These are phyloP conservation scores for Hypsibius dujardini DNA, from an alignment of 1,140 invertebrate species.

Conservation along the genomic window DNA sequence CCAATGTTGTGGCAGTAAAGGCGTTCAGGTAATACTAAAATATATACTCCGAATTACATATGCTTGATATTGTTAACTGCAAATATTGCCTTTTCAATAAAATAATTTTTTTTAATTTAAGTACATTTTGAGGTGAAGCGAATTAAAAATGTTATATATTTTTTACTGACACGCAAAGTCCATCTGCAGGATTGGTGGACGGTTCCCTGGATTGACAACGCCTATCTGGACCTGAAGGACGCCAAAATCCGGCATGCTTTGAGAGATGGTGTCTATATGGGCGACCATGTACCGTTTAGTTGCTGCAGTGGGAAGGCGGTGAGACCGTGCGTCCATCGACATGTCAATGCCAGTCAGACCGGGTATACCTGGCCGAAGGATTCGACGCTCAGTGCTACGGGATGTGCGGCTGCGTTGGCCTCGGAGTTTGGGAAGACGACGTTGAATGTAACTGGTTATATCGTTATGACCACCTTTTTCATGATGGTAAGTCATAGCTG, in stretches of 20 bases:
- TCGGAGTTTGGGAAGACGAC: neutral
- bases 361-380: slow-evolving; percentile 5
- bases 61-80: no score
- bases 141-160: no score
- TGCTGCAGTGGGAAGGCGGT: neutral
- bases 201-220: slow-evolving; percentile 26
- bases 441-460: neutral
- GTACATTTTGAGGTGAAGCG: no score
- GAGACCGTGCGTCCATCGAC: neutral
- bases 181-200: slow-evolving; percentile 28
- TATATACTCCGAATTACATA: no score
- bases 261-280: neutral
- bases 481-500: slow-evolving; percentile 11
- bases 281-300: slow-evolving; percentile 1
- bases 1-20: slow-evolving; percentile 28
- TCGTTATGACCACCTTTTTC: neutral
- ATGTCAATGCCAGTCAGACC: neutral
- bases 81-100: no score
- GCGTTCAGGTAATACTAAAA: no score
- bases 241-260: neutral
- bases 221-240: slow-evolving; percentile 22
- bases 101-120: no score
- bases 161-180: no score
- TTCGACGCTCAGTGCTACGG: neutral
- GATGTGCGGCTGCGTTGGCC: slow-evolving; percentile 1